A percentile compares a stretch with the other conserved stretches of the same genome.
These are phyloP conservation scores for Capitella teleta DNA, from an alignment of 1,140 invertebrate genomes.

Conservation along the genomic window DNA sequence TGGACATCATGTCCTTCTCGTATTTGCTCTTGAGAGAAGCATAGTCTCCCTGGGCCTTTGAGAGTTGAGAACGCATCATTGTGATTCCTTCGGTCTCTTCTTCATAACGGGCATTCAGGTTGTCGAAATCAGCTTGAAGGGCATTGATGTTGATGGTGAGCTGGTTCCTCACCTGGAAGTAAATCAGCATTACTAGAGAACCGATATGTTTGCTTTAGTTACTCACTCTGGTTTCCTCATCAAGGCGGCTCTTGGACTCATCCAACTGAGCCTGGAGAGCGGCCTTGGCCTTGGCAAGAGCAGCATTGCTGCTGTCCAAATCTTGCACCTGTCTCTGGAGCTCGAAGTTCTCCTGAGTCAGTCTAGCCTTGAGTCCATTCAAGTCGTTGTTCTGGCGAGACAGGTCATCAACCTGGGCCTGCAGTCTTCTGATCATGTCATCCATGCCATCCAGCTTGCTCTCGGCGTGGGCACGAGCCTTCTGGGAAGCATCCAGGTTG, in stretches of 20 bases:
- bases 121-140: slow-evolving; percentile 39
- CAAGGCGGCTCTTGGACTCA: slow-evolving; percentile 35
- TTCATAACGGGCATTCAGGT: slow-evolving; percentile 35
- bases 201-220: not conserved
- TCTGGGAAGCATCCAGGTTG: slow-evolving; percentile 31
- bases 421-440: slow-evolving; percentile 25
- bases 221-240: slow-evolving; percentile 29
- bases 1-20: slow-evolving; percentile 36
- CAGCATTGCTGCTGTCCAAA: slow-evolving; percentile 34
- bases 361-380: slow-evolving; percentile 26
- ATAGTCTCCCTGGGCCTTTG: slow-evolving; percentile 30
- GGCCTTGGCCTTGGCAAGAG: slow-evolving; percentile 34
- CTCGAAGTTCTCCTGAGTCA: slow-evolving; percentile 43
- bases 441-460: slow-evolving; percentile 34
- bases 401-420: slow-evolving; percentile 37
- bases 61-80: slow-evolving; percentile 24
- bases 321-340: slow-evolving; percentile 39
- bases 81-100: slow-evolving; percentile 35
- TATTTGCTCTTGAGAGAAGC: slow-evolving; percentile 31
- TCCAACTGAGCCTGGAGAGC: slow-evolving; percentile 30
- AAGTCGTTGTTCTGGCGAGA: slow-evolving; percentile 35
- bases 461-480: slow-evolving; percentile 33
- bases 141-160: slow-evolving; percentile 20
- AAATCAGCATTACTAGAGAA: not conserved
- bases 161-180: slow-evolving; percentile 9